A percentile compares a stretch with the other conserved stretches of the same genome.
Evolutionary conservation across 2,797 vertebrate genomes (phyloP).

Genomic region (Leuciscus waleckii): DNA sequence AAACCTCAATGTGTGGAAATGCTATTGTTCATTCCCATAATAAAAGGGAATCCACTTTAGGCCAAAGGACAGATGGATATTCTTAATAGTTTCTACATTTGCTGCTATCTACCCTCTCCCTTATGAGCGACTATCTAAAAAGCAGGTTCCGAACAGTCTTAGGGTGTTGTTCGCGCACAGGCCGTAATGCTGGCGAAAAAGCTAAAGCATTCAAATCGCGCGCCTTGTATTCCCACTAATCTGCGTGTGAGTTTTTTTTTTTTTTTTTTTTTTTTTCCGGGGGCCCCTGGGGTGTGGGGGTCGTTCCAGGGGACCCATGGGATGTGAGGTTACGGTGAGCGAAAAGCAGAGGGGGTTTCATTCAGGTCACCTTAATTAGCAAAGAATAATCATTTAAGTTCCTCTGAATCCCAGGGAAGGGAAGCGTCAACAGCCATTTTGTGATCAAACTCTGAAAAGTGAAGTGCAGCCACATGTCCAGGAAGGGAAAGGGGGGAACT

Average conservation of each 20-base stretch:
- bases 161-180: constrained; percentile 32
- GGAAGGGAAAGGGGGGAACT: constrained; percentile 46
- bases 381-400: constrained; percentile 49
- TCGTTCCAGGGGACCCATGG: constrained; percentile 47
- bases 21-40: constrained; percentile 16
- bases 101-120: constrained; percentile 20
- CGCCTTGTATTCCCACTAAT: constrained; percentile 5
- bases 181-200: constrained; percentile 38
- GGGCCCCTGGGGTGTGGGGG: too few species aligned
- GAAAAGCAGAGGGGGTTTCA: constrained; percentile 61
- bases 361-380: constrained; percentile 68
- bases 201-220: constrained; percentile 37
- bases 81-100: constrained; percentile 12
- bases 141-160: constrained; percentile 27
- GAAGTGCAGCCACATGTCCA: constrained; percentile 63
- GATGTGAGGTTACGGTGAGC: constrained; percentile 24
- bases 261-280: constrained; percentile 1
- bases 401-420: constrained; percentile 58
- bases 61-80: constrained; percentile 10
- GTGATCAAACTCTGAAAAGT: constrained; percentile 58
- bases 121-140: constrained; percentile 25
- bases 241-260: neutral
- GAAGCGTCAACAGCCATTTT: constrained; percentile 68
- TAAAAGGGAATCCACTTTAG: constrained; percentile 25
- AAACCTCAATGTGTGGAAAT: constrained; percentile 42